Evolutionary conservation across 2,113 vertebrate species (phyloP).

Genomic region (Eurypyga helias): DNA sequence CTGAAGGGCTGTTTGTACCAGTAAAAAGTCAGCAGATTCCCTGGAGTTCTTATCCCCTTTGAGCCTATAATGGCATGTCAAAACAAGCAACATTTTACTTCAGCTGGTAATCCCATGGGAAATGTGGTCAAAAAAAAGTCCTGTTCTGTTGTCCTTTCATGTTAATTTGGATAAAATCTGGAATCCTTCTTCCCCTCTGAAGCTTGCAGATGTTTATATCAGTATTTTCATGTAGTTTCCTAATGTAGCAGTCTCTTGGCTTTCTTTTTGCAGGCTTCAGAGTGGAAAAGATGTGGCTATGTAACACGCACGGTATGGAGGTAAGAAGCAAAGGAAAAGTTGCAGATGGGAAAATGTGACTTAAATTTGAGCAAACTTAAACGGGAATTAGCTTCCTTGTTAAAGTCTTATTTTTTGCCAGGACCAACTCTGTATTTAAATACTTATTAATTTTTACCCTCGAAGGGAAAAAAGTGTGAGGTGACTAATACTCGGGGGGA

Average conservation of each 20-base stretch:
- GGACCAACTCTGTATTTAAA: conserved; percentile 4
- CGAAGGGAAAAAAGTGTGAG: not conserved
- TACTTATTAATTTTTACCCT: conserved; percentile 42
- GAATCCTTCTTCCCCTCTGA: not conserved
- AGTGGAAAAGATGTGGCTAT: not conserved
- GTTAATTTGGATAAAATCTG: conserved; percentile 37
- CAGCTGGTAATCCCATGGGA: conserved; percentile 31
- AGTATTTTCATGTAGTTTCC: not conserved
- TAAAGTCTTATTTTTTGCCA: conserved; percentile 32
- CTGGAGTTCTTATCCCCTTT: not conserved
- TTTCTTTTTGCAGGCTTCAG: conserved; percentile 30
- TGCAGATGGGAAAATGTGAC: not conserved
- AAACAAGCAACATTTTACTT: conserved; percentile 18
- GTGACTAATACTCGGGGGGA: not conserved
- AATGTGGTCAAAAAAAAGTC: not conserved
- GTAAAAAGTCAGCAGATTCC: not conserved
- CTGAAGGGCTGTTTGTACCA: conserved; percentile 49
- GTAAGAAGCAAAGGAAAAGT: not conserved
- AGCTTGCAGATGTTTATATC: conserved; percentile 36
- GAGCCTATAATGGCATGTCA: conserved; percentile 24
- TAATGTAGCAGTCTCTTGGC: not conserved
- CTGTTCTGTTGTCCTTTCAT: not conserved
- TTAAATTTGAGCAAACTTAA: conserved; percentile 12
- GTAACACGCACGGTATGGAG: not conserved
- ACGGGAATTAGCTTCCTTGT: not conserved